These are phyloP conservation scores for Parochlus steinenii DNA, from an alignment of 2,888 invertebrate genomes.

Conservation along the genomic window DNA sequence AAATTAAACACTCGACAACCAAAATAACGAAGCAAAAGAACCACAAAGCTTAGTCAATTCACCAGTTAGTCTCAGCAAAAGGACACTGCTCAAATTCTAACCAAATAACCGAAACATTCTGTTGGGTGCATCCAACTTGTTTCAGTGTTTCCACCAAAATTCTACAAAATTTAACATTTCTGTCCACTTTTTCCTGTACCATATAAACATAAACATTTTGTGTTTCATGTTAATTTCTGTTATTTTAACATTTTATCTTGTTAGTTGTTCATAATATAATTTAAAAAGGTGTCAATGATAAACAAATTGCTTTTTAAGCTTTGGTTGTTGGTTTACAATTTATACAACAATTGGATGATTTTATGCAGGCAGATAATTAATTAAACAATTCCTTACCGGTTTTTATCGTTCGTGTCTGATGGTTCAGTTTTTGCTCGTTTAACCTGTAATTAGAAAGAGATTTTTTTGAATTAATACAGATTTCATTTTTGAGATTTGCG, in stretches of 20 bases:
- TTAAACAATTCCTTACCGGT: slow-evolving; percentile 40
- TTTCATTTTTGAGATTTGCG: too few species aligned
- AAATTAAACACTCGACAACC: too few species aligned
- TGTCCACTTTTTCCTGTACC: neutral
- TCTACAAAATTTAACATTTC: neutral
- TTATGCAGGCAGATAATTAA: too few species aligned
- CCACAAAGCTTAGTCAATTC: too few species aligned
- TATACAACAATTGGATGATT: neutral
- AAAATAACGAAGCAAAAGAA: too few species aligned
- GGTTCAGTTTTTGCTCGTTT: slow-evolving; percentile 52
- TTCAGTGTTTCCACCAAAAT: too few species aligned
- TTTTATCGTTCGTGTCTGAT: slow-evolving; percentile 45
- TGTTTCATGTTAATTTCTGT: slow-evolving; percentile 1
- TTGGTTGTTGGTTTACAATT: neutral
- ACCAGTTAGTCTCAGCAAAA: too few species aligned
- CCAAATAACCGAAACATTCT: too few species aligned
- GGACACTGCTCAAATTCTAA: too few species aligned
- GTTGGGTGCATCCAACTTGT: too few species aligned
- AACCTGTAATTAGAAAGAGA: slow-evolving; percentile 39
- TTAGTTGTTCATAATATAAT: neutral
- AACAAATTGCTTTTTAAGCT: neutral
- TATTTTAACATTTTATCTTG: slow-evolving; percentile 5
- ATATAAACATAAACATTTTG: neutral
- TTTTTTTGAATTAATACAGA: neutral
- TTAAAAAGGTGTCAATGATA: neutral